Base-by-base conservation (phyloP, 2,888 invertebrate species). In the Bimastos eiseni region DNA sequence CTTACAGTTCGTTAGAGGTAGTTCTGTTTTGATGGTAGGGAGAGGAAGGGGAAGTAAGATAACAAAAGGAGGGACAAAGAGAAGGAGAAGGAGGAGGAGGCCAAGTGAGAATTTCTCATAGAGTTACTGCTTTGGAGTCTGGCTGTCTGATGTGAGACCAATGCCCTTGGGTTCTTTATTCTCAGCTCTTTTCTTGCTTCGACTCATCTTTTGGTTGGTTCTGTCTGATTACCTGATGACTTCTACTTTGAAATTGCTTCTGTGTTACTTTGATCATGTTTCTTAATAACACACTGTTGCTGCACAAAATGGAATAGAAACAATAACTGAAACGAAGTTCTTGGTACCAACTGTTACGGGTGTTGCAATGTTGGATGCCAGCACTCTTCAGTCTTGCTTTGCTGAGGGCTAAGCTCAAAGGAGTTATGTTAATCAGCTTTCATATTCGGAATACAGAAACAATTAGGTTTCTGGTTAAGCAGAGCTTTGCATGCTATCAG, bases 161-260 rank as follows among this genome's bases (percentile, higher is more conserved):
- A n/a, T 70, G 70, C 70, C 70, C 70, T n/a, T 30, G 70, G 70
- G 70, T n/a, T 70, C 30, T 70, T 44, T 70, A 70, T 70, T 70
- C n/a, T 70, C 70, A n/a, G 70, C 70, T 70, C 70, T 70, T 70
- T 30, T 70, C 70, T 70, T 70, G n/a, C 70, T n/a, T 70, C 70
- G 30, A 17, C 70, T 70, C 70, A 70, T 70, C 70, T 70, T n/a
- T n/a, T 70, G 70, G 70, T 70, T n/a, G n/a, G 70, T 8, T 1
- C 30, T n/a, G 70, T 70, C n/a, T 30, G 70, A 70, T 70, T 70
- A 70, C 70, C 70, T 70, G 70, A 70, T 70, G 70, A 70, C 49
- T 49, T 70, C 30, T 70, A n/a, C 70, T 70, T 70, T 70, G 70
- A 70, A 70, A 70, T 70, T 70, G 70, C 13, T n/a, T 70, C 13